Conservation (phyloP, 2,797 vertebrate species). For the Hapalemur alaotrensis region DNA sequence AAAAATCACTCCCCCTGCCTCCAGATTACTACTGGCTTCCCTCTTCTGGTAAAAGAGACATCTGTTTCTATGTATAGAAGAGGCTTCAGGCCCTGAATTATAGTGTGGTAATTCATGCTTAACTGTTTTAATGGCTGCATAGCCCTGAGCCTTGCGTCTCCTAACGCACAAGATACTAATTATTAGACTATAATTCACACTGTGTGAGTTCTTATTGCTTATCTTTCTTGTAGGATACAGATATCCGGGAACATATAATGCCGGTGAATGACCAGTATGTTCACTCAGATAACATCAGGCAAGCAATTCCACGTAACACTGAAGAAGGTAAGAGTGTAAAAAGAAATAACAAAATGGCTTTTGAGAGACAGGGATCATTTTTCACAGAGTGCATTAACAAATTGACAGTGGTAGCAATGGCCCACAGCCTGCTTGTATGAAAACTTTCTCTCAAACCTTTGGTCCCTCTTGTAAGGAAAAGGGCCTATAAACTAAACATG, state of each 20-base stretch:
- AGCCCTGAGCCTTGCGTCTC: conserved; percentile 39
- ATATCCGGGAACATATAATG: background rate
- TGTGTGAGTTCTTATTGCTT: conserved; percentile 58
- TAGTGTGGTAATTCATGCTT: conserved; percentile 68
- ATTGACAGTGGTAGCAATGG: background rate
- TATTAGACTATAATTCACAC: conserved; percentile 59
- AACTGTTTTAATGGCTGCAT: conserved; percentile 62
- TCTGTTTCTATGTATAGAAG: conserved; percentile 72
- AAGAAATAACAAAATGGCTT: conserved; percentile 12
- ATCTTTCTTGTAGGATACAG: conserved; percentile 25
- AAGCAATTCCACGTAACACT: background rate
- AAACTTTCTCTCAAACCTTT: background rate
- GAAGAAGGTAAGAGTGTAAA: background rate
- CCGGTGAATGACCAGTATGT: background rate
- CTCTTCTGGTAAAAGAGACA: conserved; percentile 56
- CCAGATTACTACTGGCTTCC: conserved; percentile 20
- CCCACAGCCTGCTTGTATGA: background rate
- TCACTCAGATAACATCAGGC: background rate
- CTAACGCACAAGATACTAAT: conserved; percentile 42
- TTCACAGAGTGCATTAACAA: background rate
- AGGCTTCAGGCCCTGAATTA: conserved; percentile 67
- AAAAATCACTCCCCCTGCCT: background rate
- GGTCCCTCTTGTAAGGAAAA: background rate
- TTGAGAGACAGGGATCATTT: background rate
- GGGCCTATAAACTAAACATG: background rate